Evolutionary conservation across 2,113 vertebrate species (phyloP), one percentile per base, ranked within the genome.

Genomic region (Rhea pennata): DNA sequence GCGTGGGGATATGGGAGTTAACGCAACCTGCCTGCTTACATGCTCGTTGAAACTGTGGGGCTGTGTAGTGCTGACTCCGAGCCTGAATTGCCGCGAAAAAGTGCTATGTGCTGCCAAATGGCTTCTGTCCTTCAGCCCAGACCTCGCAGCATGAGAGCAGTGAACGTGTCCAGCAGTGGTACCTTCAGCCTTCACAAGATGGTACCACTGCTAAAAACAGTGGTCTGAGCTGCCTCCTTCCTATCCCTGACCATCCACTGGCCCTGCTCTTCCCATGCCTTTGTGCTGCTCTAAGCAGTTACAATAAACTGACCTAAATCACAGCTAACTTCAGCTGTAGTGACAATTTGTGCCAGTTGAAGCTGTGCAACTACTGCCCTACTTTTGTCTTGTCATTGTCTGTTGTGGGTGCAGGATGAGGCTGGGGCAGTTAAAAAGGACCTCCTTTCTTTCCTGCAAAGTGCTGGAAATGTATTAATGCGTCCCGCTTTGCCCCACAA

Each of bases 1-100:
- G 53, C 51, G 16, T 65, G 83, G 72, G 78, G 86, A 92, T 80
- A 39, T 73, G 90, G 66, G 65, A 36, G 93, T 94, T 87, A 92
- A 69, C 50, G 24, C 53, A 56, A 84, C 88, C 83, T 90, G 70
- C 72, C 90, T 90, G 83, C 61, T 42, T 86, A 39, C 72, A 71
- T 36, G 75, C 48, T 90, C 2, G 33, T 72, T 48, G 72, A 61
- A 75, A 40, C 51, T 31, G 9, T 21, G 36, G 36, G 72, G 44
- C 70, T 75, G 36, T 50, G 79, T 53, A 48, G 15, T 81, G 51
- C 16, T 2, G 4, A 39, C 65, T 78, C 61, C 15, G 24, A 26
- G 42, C 15, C 51, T 78, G 67, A 74, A 17, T 64, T 51, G 20
- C 54, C 50, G 36, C 0, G 6, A 12, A 64, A 61, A 12, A 26